Base-by-base conservation (phyloP, 2,888 invertebrate species). In the Ichneumoninae sp. region DNA sequence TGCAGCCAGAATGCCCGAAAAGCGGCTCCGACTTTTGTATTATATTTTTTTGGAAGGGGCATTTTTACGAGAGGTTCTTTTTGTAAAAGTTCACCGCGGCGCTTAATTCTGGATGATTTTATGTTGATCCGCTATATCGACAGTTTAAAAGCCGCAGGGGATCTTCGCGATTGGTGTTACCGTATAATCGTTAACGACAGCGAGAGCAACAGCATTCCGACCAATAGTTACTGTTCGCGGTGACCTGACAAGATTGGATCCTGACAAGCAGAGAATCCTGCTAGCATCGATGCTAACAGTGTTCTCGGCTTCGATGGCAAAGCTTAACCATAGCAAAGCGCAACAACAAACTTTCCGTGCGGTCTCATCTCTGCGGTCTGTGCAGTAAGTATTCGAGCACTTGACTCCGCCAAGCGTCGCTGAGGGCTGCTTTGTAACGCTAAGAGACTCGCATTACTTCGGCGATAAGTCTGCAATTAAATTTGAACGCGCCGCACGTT, bases 401-500 rank as follows among this genome's bases (percentile, higher is more conserved):
- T 22, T 40, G 8, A 57, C 57, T 40, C 13, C 40, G 22, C 36
- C 22, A 40, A 57, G 71, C 22, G 7, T 57, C 36, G 57, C 54
- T 54, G 36, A 71, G 60, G 40, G 68, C 68, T 52, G 71, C 70
- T 83, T 83, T 57, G 68, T 57, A 30, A 75, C 63, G 76, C 69
- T 78, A 71, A 78, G 73, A 86, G 78, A 65, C 75, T 77, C 57
- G 57, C 83, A 69, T 78, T 76, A 78, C 74, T 81, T 77, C 80
- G 54, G 69, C 78, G 82, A 83, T 85, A 85, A 86, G 83, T 85
- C 70, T 52, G 68, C 81, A 83, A 86, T 86, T 86, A 83, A 86
- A 83, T 86, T 86, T 81, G 73, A 81, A 78, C 75, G 81, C 81
- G 40, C 60, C 78, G 69, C 73, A 81, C 81, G 78, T 85, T 84